phyloP scores from a whole-genome alignment of 2,113 vertebrate genomes.

The Entelurus aequoreus region DNA sequence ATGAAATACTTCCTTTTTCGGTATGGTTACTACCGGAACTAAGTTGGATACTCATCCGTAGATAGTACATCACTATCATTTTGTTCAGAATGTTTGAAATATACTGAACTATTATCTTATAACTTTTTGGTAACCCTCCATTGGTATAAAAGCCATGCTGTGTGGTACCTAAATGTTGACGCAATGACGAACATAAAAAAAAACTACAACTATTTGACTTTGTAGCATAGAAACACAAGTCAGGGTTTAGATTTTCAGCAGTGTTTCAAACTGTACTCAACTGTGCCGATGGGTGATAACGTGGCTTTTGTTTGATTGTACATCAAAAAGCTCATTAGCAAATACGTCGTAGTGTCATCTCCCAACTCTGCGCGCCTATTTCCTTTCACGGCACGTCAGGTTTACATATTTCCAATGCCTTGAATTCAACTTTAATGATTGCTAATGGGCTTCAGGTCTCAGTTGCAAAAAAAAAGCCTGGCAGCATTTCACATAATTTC shows the following conservation, averaged over 20 bases:
- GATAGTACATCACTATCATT: too few species aligned
- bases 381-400: slow-evolving; percentile 30
- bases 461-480: slow-evolving; percentile 25
- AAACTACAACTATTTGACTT: too few species aligned
- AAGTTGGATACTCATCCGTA: too few species aligned
- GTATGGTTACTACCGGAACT: too few species aligned
- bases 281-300: background rate
- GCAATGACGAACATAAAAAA: too few species aligned
- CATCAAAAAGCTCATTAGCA: background rate
- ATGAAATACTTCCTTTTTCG: too few species aligned
- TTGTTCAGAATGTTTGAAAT: too few species aligned
- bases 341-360: background rate
- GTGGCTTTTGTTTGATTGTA: background rate
- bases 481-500: slow-evolving; percentile 62
- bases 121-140: too few species aligned
- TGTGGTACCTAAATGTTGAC: too few species aligned
- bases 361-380: slow-evolving; percentile 1
- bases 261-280: too few species aligned
- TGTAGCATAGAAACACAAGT: background rate
- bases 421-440: slow-evolving; percentile 37
- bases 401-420: slow-evolving; percentile 25
- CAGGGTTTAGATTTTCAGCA: background rate
- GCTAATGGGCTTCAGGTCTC: slow-evolving; percentile 45
- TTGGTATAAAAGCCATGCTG: too few species aligned
- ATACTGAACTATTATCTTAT: too few species aligned